These are phyloP conservation scores for Lapara coniferarum DNA, from an alignment of 2,888 invertebrate species.

Conservation along the genomic window DNA sequence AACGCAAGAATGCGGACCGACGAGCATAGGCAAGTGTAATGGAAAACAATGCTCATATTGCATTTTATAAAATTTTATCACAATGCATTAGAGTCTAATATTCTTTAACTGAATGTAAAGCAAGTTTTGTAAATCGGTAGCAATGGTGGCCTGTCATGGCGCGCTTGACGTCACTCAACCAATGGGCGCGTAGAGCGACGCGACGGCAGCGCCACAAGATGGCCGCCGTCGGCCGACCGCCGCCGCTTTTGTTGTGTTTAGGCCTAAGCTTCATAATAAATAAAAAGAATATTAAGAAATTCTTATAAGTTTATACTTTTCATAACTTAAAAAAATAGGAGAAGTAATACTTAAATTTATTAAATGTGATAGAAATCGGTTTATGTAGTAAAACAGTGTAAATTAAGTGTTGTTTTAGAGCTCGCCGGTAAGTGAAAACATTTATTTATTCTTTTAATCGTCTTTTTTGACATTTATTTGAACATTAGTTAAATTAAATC, in stretches of 20 bases:
- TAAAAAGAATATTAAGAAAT: slow-evolving; percentile 44
- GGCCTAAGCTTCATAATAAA: slow-evolving; percentile 73
- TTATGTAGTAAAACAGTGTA: slow-evolving; percentile 40
- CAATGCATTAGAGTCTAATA: slow-evolving; percentile 47
- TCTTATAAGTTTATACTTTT: slow-evolving; percentile 36
- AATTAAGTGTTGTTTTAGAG: slow-evolving; percentile 47
- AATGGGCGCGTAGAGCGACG: slow-evolving; percentile 71
- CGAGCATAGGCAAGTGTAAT: slow-evolving; percentile 70
- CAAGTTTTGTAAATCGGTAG: slow-evolving; percentile 60
- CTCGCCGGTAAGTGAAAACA: slow-evolving; percentile 46
- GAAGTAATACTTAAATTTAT: slow-evolving; percentile 31
- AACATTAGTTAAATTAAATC: background rate
- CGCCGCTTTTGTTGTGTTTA: slow-evolving; percentile 77
- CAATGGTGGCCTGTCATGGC: slow-evolving; percentile 80
- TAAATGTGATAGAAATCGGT: slow-evolving; percentile 31
- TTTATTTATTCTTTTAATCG: slow-evolving; percentile 30
- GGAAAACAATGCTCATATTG: slow-evolving; percentile 49
- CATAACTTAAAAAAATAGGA: slow-evolving; percentile 35
- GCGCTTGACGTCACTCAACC: slow-evolving; percentile 80
- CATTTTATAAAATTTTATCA: slow-evolving; percentile 40
- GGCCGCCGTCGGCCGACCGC: slow-evolving; percentile 75
- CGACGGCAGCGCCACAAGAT: slow-evolving; percentile 82
- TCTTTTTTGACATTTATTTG: background rate
- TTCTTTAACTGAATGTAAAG: slow-evolving; percentile 41
- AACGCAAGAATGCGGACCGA: slow-evolving; percentile 77